Evolutionary conservation across 2,113 vertebrate species (phyloP).

Genomic region (Suricata suricatta): DNA sequence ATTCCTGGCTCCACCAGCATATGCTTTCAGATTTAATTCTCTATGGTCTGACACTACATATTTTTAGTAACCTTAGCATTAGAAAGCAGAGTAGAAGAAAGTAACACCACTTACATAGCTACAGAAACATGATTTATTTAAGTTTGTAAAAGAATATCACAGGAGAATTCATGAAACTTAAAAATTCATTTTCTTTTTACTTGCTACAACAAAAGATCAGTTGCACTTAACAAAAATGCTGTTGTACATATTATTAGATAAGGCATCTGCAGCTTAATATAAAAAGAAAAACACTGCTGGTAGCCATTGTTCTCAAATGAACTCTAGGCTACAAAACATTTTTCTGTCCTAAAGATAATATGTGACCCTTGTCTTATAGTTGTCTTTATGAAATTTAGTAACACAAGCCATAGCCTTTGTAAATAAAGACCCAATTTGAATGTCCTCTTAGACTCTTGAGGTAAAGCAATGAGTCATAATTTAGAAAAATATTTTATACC

Average conservation of each 20-base stretch:
- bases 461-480: constrained; percentile 66
- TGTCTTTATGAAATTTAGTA: constrained; percentile 39
- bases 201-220: constrained; percentile 38
- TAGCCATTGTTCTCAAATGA: neutral
- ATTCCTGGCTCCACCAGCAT: neutral
- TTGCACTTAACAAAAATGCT: constrained; percentile 56
- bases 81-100: constrained; percentile 52
- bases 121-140: constrained; percentile 45
- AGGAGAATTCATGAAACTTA: constrained; percentile 41
- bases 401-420: neutral
- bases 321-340: neutral
- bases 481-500: constrained; percentile 43
- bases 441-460: constrained; percentile 38
- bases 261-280: neutral
- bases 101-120: constrained; percentile 56
- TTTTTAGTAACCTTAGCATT: constrained; percentile 49
- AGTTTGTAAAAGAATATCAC: constrained; percentile 55
- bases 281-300: neutral
- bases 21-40: constrained; percentile 36
- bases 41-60: neutral
- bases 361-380: neutral
- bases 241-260: constrained; percentile 32
- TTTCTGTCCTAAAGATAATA: constrained; percentile 19
- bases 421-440: constrained; percentile 71
- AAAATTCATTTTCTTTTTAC: constrained; percentile 62